Conservation (phyloP, 2,888 invertebrate species). For the Allolobophora icterica region DNA sequence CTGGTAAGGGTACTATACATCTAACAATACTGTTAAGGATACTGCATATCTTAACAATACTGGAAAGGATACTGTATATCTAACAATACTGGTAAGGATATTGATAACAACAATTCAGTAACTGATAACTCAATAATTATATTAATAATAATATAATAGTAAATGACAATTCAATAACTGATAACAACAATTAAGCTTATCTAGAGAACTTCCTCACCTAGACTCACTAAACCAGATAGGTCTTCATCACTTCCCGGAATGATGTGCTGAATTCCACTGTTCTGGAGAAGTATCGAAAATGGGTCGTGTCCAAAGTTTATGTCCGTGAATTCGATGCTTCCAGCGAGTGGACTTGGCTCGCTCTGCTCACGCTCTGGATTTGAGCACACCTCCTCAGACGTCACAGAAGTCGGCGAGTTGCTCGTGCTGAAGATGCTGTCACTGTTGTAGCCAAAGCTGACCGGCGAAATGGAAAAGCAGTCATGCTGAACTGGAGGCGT, state of each 20-base stretch:
- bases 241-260: not conserved
- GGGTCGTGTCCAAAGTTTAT: not conserved
- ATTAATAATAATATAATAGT: too few species aligned
- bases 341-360: not conserved
- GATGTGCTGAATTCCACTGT: not conserved
- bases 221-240: not conserved
- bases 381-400: conserved; percentile 6
- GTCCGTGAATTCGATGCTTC: not conserved
- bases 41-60: too few species aligned
- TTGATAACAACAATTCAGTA: too few species aligned
- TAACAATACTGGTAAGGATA: too few species aligned
- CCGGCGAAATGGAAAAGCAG: not conserved
- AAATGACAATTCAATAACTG: not conserved
- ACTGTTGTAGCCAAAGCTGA: not conserved
- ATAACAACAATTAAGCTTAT: not conserved
- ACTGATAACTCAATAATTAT: not conserved
- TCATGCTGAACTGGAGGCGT: not conserved
- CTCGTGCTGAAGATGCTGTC: not conserved
- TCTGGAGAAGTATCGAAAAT: not conserved
- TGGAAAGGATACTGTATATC: too few species aligned
- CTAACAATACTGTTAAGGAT: too few species aligned
- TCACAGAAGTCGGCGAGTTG: not conserved
- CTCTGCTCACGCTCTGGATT: conserved; percentile 18
- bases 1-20: too few species aligned
- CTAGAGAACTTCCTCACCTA: not conserved